These are phyloP conservation scores for Hirundichthys speculiger DNA, from an alignment of 2,113 vertebrate species.

Conservation along the genomic window DNA sequence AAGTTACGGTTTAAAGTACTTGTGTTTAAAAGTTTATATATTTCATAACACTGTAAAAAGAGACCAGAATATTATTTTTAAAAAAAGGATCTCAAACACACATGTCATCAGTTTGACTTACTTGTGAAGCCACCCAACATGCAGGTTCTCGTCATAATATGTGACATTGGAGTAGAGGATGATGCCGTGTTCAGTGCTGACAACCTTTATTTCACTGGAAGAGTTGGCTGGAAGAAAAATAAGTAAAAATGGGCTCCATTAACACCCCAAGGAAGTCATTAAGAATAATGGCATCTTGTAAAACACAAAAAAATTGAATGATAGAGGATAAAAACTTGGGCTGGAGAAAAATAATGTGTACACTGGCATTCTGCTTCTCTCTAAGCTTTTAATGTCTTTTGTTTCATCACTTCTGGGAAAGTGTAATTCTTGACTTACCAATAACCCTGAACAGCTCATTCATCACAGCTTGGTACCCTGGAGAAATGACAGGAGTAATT, in stretches of 20 bases:
- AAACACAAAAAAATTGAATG: background rate
- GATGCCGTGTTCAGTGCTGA: slow-evolving; percentile 94
- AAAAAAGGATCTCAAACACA: no score
- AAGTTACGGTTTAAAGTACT: no score
- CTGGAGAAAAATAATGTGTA: background rate
- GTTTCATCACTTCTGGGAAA: slow-evolving; percentile 5
- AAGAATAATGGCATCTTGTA: background rate
- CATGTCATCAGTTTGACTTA: slow-evolving; percentile 67
- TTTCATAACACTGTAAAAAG: no score
- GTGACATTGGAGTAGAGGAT: slow-evolving; percentile 88
- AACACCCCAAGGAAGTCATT: background rate
- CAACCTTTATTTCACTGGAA: slow-evolving; percentile 87
- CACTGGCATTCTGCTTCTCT: slow-evolving; percentile 5
- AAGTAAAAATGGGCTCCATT: slow-evolving; percentile 3
- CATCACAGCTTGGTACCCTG: slow-evolving; percentile 94
- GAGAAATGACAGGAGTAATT: slow-evolving; percentile 21
- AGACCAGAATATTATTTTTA: no score
- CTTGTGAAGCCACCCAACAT: slow-evolving; percentile 92
- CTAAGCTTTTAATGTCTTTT: background rate
- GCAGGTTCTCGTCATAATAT: slow-evolving; percentile 89
- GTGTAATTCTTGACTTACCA: slow-evolving; percentile 82
- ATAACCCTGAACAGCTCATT: slow-evolving; percentile 93
- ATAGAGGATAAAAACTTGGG: background rate
- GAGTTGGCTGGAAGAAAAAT: slow-evolving; percentile 84
- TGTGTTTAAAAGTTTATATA: no score